Base-by-base conservation (phyloP, 2,888 invertebrate species). In the Eumerus sabulonum region DNA sequence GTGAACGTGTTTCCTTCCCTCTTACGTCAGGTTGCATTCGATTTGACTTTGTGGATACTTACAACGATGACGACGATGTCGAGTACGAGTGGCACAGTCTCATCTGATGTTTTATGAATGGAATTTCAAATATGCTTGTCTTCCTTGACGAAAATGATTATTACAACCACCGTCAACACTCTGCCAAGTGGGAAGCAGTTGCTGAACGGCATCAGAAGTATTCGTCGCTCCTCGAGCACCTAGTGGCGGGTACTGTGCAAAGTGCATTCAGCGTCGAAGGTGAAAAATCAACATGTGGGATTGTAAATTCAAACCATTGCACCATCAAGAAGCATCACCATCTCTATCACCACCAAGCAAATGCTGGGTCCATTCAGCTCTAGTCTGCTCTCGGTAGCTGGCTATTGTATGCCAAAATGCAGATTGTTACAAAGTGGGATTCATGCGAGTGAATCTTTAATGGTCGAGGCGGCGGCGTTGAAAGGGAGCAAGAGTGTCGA, bases 211-310 rank as follows among this genome's bases (percentile, higher is more conserved):
- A 68, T 42, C 56, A 27, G 74, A 56, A 62, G 60, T 60, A 74
- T 38, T 64, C 70, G 62, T 38, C 27, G 60, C 53, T 38, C 54
- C 3, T 50, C 11, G 38, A 40, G 36, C n/a, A 38, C 36, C 17
- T 27, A 17, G 19, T 36, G 44, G 48, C 40, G 9, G 13, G 17
- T 5, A 38, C 62, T 50, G 54, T 44, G 45, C 62, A 67, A 62
- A 50, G 62, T 70, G 70, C 76, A 64, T 53, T 64, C 57, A 53
- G 44, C 47, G 57, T 59, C 45, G 59, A 53, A 76, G 76, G 76
- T 64, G 59, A 76, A 70, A 70, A 70, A 70, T 76, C 76, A 76
- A 76, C 76, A 76, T 76, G 76, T 76, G 63, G 76, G 57, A 76
- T 16, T 45, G 57, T 74, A 74, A 63, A 74, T 68, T 68, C 36